A percentile compares a stretch with the other conserved stretches of the same genome.
Evolutionary conservation across 2,888 invertebrate species (phyloP).

Genomic region (Eurytoma adleriae): DNA sequence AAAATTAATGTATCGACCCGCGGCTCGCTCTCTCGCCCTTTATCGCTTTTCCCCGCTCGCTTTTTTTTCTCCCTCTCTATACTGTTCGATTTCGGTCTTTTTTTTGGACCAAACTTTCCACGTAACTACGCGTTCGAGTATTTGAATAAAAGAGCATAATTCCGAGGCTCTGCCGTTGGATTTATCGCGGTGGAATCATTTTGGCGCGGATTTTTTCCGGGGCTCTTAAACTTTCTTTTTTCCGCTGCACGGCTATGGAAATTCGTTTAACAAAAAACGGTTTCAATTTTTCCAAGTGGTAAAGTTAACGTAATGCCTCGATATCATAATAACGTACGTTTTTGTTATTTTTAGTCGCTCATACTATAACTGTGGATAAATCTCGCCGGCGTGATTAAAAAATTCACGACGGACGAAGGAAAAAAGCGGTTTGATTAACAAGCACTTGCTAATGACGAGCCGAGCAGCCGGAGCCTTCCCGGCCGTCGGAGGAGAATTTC

Average conservation of each 20-base stretch:
- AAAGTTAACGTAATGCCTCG: too few relatives aligned
- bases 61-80: neutral
- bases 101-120: conserved; percentile 21
- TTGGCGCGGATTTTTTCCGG: neutral
- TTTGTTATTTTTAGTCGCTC: neutral
- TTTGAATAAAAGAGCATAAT: conserved; percentile 34
- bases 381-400: neutral
- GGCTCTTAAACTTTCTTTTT: conserved; percentile 13
- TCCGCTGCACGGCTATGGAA: neutral
- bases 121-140: conserved; percentile 5
- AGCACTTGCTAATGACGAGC: neutral
- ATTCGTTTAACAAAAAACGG: too few relatives aligned
- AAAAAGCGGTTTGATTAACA: neutral
- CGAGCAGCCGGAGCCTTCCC: neutral
- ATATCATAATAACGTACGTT: too few relatives aligned
- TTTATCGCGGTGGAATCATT: conserved; percentile 2
- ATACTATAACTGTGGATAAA: neutral
- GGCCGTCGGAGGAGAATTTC: neutral
- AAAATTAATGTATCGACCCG: conserved; percentile 45
- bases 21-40: neutral
- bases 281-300: too few relatives aligned
- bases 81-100: neutral
- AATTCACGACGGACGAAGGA: neutral
- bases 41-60: neutral
- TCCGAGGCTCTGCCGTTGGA: conserved; percentile 13